Evolutionary conservation across 30 jellyfish, hydroid and myxozoan species (phyloP).

Genomic region (Aurelia sp.): DNA sequence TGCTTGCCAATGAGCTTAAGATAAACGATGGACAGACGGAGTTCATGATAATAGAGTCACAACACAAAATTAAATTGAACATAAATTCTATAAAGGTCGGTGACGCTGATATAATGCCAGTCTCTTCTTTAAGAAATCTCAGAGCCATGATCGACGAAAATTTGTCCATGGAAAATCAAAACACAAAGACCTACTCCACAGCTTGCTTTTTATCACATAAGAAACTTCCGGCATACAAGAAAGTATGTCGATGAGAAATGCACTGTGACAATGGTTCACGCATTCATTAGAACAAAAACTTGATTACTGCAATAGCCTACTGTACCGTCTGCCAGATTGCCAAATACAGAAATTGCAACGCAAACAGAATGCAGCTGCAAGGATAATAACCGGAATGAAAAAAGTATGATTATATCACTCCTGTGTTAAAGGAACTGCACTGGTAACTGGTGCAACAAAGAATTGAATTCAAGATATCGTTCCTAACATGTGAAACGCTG

Average conservation of each 20-base stretch:
- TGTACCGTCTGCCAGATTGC: conserved; percentile 59
- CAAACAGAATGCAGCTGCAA: conserved; percentile 42
- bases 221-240: conserved; percentile 16
- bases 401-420: conserved; percentile 44
- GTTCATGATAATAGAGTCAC: neutral
- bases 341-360: conserved; percentile 43
- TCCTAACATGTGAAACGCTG: conserved; percentile 4
- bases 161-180: no score
- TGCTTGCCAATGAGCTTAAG: conserved; percentile 11
- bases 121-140: no score
- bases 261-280: conserved; percentile 44
- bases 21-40: neutral
- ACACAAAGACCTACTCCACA: neutral
- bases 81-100: no score
- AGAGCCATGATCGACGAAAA: no score
- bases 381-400: conserved; percentile 22
- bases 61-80: no score
- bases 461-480: conserved; percentile 13
- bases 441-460: neutral
- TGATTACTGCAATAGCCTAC: conserved; percentile 70
- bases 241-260: conserved; percentile 24
- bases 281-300: conserved; percentile 31
- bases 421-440: no score
- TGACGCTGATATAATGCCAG: no score
- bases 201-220: conserved; percentile 33